phyloP scores from a whole-genome alignment of 1,140 invertebrate species.

The Condylostylus longicornis region DNA sequence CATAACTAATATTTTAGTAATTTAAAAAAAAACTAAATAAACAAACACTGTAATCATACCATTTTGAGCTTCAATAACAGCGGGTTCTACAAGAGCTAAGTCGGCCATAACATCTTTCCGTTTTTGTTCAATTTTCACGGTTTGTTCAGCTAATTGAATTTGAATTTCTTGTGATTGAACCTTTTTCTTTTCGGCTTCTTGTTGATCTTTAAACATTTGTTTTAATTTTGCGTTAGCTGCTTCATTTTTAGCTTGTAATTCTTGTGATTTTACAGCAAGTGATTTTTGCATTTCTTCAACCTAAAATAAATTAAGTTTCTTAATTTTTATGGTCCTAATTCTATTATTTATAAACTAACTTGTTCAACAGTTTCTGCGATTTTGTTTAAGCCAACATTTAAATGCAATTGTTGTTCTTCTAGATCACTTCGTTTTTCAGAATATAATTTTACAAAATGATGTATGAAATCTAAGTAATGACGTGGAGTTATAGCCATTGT shows the following conservation, averaged over 20 bases:
- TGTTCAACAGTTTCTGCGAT: conserved; percentile 99
- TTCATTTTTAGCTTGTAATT: conserved; percentile 96
- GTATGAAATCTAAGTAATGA: conserved; percentile 99
- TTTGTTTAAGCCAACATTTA: conserved; percentile 96
- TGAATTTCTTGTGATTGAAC: conserved; percentile 96
- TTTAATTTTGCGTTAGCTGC: conserved; percentile 95
- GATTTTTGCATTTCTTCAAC: conserved; percentile 98
- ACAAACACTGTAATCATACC: conserved; percentile 42
- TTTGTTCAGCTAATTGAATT: conserved; percentile 74
- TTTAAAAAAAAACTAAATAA: conserved; percentile 5
- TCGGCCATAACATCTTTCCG: conserved; percentile 86
- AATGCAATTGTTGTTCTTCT: conserved; percentile 96
- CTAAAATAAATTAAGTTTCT: too few species aligned
- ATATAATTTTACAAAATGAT: conserved; percentile 97
- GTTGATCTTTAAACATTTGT: conserved; percentile 99
- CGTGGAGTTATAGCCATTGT: conserved; percentile 94
- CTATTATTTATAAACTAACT: conserved; percentile 35
- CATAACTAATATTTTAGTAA: conserved; percentile 3
- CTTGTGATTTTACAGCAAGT: conserved; percentile 88
- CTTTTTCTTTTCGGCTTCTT: conserved; percentile 98
- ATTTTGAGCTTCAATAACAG: conserved; percentile 94
- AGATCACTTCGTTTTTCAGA: conserved; percentile 95
- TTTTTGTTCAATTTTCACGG: conserved; percentile 84
- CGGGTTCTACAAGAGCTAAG: conserved; percentile 91
- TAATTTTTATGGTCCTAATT: too few species aligned